Conservation (phyloP, 2,113 vertebrate species). For the Ailurus styani region DNA sequence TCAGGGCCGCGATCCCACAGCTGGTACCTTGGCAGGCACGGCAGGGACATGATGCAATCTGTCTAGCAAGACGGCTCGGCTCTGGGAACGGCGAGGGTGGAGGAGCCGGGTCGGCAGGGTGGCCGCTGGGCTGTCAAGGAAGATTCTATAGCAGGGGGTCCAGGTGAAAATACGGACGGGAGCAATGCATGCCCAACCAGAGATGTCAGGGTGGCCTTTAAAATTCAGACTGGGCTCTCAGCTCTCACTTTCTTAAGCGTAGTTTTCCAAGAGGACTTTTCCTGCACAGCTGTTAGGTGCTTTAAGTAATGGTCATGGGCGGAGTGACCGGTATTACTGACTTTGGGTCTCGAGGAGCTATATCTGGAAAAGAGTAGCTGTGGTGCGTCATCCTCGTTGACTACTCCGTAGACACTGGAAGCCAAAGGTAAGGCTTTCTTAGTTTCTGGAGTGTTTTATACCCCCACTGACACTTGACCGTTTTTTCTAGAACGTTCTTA, state of each 20-base stretch:
- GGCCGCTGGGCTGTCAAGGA: neutral
- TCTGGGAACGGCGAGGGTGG: fast-evolving
- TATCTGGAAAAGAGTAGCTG: fast-evolving
- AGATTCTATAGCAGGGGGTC: neutral
- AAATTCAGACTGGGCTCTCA: neutral
- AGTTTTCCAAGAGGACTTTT: neutral
- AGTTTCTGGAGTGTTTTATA: neutral
- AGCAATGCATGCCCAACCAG: fast-evolving
- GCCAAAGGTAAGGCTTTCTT: neutral
- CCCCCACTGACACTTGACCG: fast-evolving
- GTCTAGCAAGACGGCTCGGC: neutral
- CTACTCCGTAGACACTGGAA: neutral
- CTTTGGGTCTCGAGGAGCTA: neutral
- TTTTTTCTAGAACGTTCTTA: neutral
- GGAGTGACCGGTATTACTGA: neutral
- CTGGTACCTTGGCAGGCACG: neutral
- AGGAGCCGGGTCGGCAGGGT: neutral
- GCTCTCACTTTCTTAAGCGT: neutral
- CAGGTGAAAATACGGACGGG: neutral
- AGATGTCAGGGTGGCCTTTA: neutral
- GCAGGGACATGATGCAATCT: fast-evolving
- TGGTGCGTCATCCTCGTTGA: neutral
- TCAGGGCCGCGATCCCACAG: fast-evolving
- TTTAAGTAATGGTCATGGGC: neutral
- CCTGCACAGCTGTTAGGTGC: neutral